A percentile compares a stretch with the other conserved stretches of the same genome.
Conservation (phyloP, 37 sponge, comb jelly and placozoan genomes). For the Eunapius fragilis region DNA sequence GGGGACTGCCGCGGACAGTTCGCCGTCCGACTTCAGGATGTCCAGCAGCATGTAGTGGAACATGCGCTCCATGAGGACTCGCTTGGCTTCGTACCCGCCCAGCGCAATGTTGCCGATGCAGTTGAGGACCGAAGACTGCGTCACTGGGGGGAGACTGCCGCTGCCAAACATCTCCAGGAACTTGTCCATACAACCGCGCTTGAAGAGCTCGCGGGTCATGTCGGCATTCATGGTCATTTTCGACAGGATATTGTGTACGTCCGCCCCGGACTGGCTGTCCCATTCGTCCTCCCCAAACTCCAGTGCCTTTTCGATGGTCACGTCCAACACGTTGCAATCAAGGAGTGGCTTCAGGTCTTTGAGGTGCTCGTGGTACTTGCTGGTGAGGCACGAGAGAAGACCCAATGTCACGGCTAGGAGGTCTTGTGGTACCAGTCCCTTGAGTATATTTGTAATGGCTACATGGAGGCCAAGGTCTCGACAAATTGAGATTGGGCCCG, state of each 20-base stretch:
- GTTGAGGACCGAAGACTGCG: constrained; percentile 48
- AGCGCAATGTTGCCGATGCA: constrained; percentile 82
- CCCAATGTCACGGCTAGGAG: background rate
- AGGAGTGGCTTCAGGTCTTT: constrained; percentile 37
- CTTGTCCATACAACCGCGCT: constrained; percentile 40
- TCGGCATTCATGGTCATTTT: constrained; percentile 71
- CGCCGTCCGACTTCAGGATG: constrained; percentile 24
- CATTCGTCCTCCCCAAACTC: background rate
- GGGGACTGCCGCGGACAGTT: constrained; percentile 27
- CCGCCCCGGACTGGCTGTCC: constrained; percentile 33
- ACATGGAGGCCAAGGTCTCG: constrained; percentile 26
- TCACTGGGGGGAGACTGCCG: background rate
- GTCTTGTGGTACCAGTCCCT: background rate
- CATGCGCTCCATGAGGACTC: constrained; percentile 31
- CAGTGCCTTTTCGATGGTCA: constrained; percentile 17
- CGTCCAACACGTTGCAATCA: constrained; percentile 1
- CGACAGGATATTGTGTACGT: constrained; percentile 60
- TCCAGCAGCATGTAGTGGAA: constrained; percentile 34
- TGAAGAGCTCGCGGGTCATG: constrained; percentile 45
- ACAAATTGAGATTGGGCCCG: constrained; percentile 18
- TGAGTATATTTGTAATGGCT: constrained; percentile 19
- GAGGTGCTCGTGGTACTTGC: constrained; percentile 35
- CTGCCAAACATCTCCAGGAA: constrained; percentile 28
- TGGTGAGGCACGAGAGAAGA: constrained; percentile 26
- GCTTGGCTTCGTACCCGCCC: constrained; percentile 57